These are phyloP conservation scores for Cryptus viduatorius DNA, from an alignment of 2,888 invertebrate genomes.

Conservation along the genomic window DNA sequence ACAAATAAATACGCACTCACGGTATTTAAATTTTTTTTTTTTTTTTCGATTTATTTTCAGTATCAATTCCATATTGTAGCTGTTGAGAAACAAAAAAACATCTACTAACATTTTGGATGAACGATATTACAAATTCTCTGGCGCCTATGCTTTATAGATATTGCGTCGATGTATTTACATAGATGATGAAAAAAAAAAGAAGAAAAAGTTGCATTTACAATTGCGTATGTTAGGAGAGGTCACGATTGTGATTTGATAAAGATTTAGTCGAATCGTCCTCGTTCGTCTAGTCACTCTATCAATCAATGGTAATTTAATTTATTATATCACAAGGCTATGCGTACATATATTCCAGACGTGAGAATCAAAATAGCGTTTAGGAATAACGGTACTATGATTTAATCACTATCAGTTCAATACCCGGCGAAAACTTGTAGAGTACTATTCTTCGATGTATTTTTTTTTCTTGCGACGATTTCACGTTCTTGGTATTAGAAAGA, in stretches of 20 bases:
- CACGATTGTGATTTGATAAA: conserved; percentile 37
- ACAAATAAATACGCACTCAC: conserved; percentile 47
- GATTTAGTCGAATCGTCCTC: conserved; percentile 26
- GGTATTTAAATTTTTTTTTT: conserved; percentile 11
- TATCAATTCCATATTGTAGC: background rate
- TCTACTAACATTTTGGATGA: conserved; percentile 1
- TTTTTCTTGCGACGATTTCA: conserved; percentile 19
- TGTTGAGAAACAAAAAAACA: conserved; percentile 1
- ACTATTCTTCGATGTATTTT: conserved; percentile 14
- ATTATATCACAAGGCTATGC: background rate
- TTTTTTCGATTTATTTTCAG: background rate
- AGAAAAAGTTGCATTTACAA: conserved; percentile 6
- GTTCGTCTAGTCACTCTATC: conserved; percentile 55
- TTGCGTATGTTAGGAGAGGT: conserved; percentile 17
- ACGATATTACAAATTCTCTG: background rate
- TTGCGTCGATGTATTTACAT: background rate
- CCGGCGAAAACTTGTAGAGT: background rate
- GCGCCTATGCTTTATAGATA: conserved; percentile 12
- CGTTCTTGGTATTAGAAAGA: conserved; percentile 3
- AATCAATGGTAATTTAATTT: conserved; percentile 36
- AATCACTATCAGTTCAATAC: conserved; percentile 5
- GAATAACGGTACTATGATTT: conserved; percentile 9
- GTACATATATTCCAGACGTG: conserved; percentile 35
- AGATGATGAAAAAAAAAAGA: background rate
- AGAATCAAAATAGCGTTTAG: conserved; percentile 52